Conservation (phyloP, 35 echinoderm and acorn worm genomes). For the Amphiura filiformis region DNA sequence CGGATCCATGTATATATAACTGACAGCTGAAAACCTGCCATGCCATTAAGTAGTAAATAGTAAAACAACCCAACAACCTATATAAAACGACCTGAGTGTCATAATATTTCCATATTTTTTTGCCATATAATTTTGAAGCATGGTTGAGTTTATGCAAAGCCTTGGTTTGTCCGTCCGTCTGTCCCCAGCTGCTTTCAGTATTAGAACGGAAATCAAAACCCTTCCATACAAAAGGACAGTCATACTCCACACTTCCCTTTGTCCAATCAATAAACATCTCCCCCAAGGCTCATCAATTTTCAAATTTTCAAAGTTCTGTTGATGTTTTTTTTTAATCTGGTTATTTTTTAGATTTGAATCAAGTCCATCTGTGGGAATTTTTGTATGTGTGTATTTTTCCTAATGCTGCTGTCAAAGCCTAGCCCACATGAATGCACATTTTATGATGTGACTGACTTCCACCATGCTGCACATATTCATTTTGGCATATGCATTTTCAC, state of each 20-base stretch:
- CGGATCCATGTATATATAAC: not conserved
- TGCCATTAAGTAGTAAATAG: not conserved
- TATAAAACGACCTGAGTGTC: not conserved
- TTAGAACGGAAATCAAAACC: not conserved
- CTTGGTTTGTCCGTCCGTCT: too few species aligned
- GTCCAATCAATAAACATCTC: not conserved
- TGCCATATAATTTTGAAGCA: too few species aligned
- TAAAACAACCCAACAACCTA: not conserved
- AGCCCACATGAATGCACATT: too few species aligned
- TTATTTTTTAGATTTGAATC: too few species aligned
- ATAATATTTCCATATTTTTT: too few species aligned
- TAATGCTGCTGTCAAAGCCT: too few species aligned
- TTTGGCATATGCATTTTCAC: not conserved
- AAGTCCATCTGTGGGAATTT: too few species aligned
- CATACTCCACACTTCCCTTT: not conserved
- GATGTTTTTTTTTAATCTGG: not conserved
- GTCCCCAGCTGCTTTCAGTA: not conserved
- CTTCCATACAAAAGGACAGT: not conserved
- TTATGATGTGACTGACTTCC: too few species aligned
- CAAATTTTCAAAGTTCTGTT: not conserved
- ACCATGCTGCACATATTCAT: not conserved
- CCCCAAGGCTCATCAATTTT: not conserved
- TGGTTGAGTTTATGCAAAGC: too few species aligned
- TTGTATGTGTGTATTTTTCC: too few species aligned
- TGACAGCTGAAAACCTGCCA: not conserved